These are phyloP conservation scores for Suillia variegata DNA, from an alignment of 2,888 invertebrate genomes.

Conservation along the genomic window DNA sequence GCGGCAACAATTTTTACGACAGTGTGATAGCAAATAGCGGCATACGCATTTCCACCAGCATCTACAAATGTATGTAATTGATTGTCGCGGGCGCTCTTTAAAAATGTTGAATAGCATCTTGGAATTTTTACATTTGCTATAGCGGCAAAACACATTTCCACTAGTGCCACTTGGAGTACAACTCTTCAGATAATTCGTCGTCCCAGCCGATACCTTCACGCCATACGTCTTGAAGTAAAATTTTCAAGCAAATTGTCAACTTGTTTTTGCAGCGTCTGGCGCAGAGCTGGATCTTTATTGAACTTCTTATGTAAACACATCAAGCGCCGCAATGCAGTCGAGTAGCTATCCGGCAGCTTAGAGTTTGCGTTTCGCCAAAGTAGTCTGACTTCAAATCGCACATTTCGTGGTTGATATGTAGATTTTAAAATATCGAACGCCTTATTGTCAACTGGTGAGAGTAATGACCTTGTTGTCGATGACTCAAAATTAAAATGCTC, in stretches of 20 bases:
- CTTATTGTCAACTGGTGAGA: conserved; percentile 12
- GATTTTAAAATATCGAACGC: conserved; percentile 17
- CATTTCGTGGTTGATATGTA: conserved; percentile 10
- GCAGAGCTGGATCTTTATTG: conserved; percentile 14
- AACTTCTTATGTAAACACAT: conserved; percentile 26
- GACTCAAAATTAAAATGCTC: conserved; percentile 8
- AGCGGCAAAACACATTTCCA: conserved; percentile 1
- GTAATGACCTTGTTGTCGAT: not conserved
- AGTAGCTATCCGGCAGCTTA: conserved; percentile 14
- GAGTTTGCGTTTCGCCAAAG: conserved; percentile 30
- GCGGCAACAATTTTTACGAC: not conserved
- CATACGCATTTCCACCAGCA: conserved; percentile 8
- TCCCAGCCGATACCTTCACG: not conserved
- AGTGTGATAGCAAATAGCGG: conserved; percentile 3
- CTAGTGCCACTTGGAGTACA: conserved; percentile 3
- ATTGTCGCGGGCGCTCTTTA: not conserved
- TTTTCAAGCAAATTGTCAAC: conserved; percentile 21
- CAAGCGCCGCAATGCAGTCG: conserved; percentile 23
- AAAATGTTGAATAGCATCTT: conserved; percentile 6
- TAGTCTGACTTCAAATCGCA: conserved; percentile 27
- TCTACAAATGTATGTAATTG: conserved; percentile 14
- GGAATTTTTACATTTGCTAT: not conserved
- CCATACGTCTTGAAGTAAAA: not conserved
- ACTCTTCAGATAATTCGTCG: not conserved
- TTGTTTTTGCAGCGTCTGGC: conserved; percentile 16